Evolutionary conservation across 2,888 invertebrate genomes (phyloP).

Genomic region (Xylota segnis): DNA sequence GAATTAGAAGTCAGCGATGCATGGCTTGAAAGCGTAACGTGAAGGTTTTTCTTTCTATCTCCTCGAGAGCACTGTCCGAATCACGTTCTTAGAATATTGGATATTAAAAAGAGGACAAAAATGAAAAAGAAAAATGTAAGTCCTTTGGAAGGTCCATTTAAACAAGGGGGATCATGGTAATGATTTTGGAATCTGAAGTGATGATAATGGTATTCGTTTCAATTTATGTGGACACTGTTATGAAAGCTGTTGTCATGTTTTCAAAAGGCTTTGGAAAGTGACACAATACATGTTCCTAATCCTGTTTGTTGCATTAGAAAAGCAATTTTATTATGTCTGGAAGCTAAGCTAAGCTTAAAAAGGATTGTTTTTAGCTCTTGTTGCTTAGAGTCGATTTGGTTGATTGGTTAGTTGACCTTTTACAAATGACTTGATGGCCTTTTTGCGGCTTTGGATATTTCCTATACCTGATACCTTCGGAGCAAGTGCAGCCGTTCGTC

Average conservation of each 20-base stretch:
- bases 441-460: too few relatives aligned
- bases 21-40: slow-evolving; percentile 45
- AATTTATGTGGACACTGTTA: neutral
- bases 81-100: slow-evolving; percentile 24
- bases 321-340: too few relatives aligned
- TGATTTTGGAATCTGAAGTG: slow-evolving; percentile 8
- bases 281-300: too few relatives aligned
- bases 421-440: too few relatives aligned
- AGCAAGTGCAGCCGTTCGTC: too few relatives aligned
- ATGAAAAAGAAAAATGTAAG: neutral
- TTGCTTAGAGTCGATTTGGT: too few relatives aligned
- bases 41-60: slow-evolving; percentile 1
- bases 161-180: neutral
- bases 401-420: too few relatives aligned
- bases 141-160: neutral
- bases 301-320: too few relatives aligned
- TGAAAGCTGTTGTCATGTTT: slow-evolving; percentile 4
- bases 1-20: slow-evolving; percentile 49
- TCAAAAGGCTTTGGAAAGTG: neutral
- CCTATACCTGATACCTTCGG: too few relatives aligned
- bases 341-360: too few relatives aligned
- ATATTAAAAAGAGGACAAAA: neutral
- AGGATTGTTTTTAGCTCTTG: too few relatives aligned
- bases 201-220: slow-evolving; percentile 12
- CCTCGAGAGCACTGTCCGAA: slow-evolving; percentile 10